These are phyloP conservation scores for Plecotus auritus DNA, from an alignment of 2,113 vertebrate species.

Conservation along the genomic window DNA sequence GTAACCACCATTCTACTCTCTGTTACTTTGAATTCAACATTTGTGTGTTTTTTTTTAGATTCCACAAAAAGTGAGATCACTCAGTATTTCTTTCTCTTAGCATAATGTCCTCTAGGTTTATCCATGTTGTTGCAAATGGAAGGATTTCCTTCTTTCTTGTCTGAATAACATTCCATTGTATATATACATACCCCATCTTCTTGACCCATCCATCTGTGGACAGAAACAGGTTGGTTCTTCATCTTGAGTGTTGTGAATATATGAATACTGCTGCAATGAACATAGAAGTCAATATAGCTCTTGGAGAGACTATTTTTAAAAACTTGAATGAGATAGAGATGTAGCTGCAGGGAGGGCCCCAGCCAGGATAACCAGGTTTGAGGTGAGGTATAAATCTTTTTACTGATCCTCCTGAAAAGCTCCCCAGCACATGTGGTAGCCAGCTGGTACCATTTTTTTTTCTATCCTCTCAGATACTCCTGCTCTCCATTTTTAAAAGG, in stretches of 20 bases:
- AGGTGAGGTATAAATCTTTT: not conserved
- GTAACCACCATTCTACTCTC: not conserved
- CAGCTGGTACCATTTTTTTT: not conserved
- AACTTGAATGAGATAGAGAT: not conserved
- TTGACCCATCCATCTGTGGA: not conserved
- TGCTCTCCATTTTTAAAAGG: not conserved
- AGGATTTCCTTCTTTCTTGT: not conserved
- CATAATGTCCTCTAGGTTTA: not conserved
- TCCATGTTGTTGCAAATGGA: not conserved
- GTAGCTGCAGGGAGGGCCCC: not conserved
- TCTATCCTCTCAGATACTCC: not conserved
- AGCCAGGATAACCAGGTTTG: not conserved
- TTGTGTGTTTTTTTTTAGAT: not conserved
- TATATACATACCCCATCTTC: not conserved
- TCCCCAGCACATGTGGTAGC: fast-evolving
- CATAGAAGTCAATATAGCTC: not conserved
- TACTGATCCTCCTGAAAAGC: not conserved
- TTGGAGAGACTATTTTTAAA: not conserved
- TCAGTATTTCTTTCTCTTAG: not conserved
- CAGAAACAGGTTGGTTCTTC: not conserved
- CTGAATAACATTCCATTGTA: not conserved
- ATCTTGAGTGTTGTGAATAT: not conserved
- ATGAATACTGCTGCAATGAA: not conserved
- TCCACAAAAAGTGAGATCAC: not conserved
- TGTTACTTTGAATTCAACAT: not conserved